Evolutionary conservation across 1,140 invertebrate species (phyloP), one percentile per base, ranked within the genome.

Genomic region (Papilio dardanus): DNA sequence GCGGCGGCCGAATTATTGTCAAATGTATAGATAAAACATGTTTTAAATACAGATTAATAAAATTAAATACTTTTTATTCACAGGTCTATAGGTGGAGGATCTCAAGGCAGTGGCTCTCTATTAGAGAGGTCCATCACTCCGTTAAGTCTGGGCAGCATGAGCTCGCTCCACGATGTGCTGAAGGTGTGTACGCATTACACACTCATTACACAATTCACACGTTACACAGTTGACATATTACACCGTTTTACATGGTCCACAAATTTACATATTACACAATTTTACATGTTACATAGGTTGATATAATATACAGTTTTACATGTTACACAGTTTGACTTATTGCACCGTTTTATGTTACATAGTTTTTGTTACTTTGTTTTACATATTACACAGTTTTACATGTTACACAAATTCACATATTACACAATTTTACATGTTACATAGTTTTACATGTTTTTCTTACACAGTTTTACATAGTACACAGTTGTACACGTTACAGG

Each of bases 131-230:
- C 95, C 54, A 95, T 95, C 73, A 95, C 95, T 3, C 96, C 96
- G 21, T 93, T 96, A 68, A 96, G 95, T 78, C 93, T 96, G 42
- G 96, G 96, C 83, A 96, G 96, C 86, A 96, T 96, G 93, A 95
- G 95, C 84, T 96, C 96, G 8, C 90, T 96, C 77, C 96, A 96
- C 84, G 96, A 97, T 80, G 96, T 96, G 86, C 95, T 96, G 42
- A 95, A 94, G 88, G 91, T 90, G 76, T 28, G 46, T 54, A 46
- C n/a, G 24, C 28, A 16, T 40, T 21, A 66, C 30, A 31, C 35
- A 33, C 3, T 37, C n/a, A n/a, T n/a, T n/a, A n/a, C n/a, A n/a
- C n/a, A n/a, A n/a, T 37, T 37, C 12, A 37, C 35, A 37, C 35
- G 12, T 37, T 37, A 37, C 35, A 37, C n/a, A n/a, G n/a, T n/a